phyloP scores from a whole-genome alignment of 1,140 invertebrate species.

The Ceratoteleas bidentatus region DNA sequence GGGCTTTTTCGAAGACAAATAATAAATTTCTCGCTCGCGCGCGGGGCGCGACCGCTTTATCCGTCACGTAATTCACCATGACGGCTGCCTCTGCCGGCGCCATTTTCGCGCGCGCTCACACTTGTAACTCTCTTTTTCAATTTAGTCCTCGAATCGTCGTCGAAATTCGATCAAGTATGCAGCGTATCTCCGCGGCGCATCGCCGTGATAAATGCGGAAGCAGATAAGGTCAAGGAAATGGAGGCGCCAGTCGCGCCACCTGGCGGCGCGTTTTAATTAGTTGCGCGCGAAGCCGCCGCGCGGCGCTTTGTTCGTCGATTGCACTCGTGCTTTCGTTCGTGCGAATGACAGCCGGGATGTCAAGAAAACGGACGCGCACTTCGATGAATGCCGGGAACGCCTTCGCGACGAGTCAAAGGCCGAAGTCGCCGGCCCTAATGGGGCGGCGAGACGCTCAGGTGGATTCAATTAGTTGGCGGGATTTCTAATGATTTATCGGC shows the following conservation, averaged over 20 bases:
- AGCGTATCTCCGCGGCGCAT: slow-evolving; percentile 33
- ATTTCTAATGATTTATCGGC: slow-evolving; percentile 10
- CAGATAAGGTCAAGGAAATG: slow-evolving; percentile 53
- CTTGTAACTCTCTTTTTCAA: slow-evolving; percentile 57
- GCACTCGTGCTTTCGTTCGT: slow-evolving; percentile 31
- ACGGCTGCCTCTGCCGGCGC: slow-evolving; percentile 21
- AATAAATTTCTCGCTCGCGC: too few relatives aligned
- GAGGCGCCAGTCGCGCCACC: slow-evolving; percentile 11
- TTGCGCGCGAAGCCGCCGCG: slow-evolving; percentile 33
- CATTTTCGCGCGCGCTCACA: slow-evolving; percentile 22
- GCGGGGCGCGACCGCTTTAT: slow-evolving; percentile 31
- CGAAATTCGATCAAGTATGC: slow-evolving; percentile 52
- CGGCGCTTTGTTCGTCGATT: slow-evolving; percentile 16
- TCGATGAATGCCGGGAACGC: too few relatives aligned
- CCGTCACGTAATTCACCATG: slow-evolving; percentile 39
- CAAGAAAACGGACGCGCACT: too few relatives aligned
- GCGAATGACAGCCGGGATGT: slow-evolving; percentile 37
- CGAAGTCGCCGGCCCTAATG: too few relatives aligned
- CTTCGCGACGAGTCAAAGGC: not conserved
- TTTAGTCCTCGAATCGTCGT: slow-evolving; percentile 47
- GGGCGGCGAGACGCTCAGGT: too few relatives aligned
- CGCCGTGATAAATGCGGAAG: slow-evolving; percentile 43
- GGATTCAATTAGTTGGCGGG: slow-evolving; percentile 5
- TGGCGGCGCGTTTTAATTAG: slow-evolving; percentile 45
- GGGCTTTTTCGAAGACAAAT: slow-evolving; percentile 12